Base-by-base conservation (phyloP, 1,140 invertebrate genomes). In the Muscidifurax raptorellus region DNA sequence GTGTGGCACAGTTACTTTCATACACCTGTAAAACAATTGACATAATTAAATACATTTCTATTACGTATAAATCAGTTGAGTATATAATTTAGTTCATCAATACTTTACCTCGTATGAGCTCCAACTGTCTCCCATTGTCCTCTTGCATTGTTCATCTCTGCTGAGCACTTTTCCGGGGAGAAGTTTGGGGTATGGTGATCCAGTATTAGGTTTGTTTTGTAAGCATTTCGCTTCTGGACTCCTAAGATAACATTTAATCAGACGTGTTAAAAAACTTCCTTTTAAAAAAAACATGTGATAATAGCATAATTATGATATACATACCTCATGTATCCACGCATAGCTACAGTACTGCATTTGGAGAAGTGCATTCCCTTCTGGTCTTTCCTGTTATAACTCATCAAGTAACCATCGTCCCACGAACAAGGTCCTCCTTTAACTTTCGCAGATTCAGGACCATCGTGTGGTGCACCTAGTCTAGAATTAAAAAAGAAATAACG, bases 381-480 rank as follows among this genome's bases (percentile, higher is more conserved):
- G 25, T 25, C 32, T 40, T 30, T 32, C 7, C 40, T 40, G 18
- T 76, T 76, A 25, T 52, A 40, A 47, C 40, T 76, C 74, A 76
- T 76, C 10, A 76, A 25, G 40, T 76, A 52, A 25, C 74, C 74
- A 25, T 40, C 22, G 4, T 76, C 44, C 27, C 69, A 67, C 0
- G 66, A n/a, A 67, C 66, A 67, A 12, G 66, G 66, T 36, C 28
- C 71, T 22, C 15, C 2, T 0, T 0, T 15, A 15, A 13, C 44
- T 9, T 27, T n/a, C 9, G 40, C 36, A 15, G 74, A 13, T n/a
- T 76, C 74, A 10, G 7, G 4, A 28, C 7, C 7, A 47, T 76
- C 74, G 36, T 76, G 74, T 52, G 36, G 74, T n/a, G 74, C 74
- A 27, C 74, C 74, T 22, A 76, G 13, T 18, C 74, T 76, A 47